These are phyloP conservation scores for Conops quadrifasciatus DNA, from an alignment of 2,888 invertebrate species.

Conservation along the genomic window DNA sequence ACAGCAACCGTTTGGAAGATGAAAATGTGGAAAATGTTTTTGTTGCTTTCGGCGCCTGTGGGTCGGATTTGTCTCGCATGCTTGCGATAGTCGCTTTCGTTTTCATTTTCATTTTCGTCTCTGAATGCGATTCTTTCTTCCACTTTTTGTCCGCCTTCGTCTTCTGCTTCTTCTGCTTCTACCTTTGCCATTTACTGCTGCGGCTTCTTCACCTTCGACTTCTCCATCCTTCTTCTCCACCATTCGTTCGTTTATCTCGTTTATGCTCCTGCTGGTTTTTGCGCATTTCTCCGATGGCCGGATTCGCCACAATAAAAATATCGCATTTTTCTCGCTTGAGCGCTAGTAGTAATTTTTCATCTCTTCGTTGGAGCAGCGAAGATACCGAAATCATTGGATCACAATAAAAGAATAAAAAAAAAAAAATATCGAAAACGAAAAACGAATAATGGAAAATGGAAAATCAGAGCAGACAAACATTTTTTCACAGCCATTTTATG, in stretches of 20 bases:
- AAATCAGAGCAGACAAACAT: neutral
- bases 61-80: too few species aligned
- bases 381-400: neutral
- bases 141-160: neutral
- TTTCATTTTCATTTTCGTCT: slow-evolving; percentile 13
- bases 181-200: neutral
- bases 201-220: neutral
- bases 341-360: slow-evolving; percentile 50
- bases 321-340: slow-evolving; percentile 35
- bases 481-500: neutral
- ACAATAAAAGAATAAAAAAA: too few species aligned
- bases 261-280: slow-evolving; percentile 6
- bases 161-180: neutral
- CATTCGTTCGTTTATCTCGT: slow-evolving; percentile 7
- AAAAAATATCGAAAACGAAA: too few species aligned
- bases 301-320: slow-evolving; percentile 37
- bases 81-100: neutral
- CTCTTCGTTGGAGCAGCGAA: slow-evolving; percentile 44
- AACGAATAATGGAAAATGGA: neutral
- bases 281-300: slow-evolving; percentile 42
- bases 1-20: neutral
- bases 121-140: neutral
- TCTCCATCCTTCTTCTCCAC: neutral
- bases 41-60: neutral
- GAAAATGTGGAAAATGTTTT: neutral